Conservation (phyloP, 1,140 invertebrate species). For the Cyrtorhinus lividipennis region DNA sequence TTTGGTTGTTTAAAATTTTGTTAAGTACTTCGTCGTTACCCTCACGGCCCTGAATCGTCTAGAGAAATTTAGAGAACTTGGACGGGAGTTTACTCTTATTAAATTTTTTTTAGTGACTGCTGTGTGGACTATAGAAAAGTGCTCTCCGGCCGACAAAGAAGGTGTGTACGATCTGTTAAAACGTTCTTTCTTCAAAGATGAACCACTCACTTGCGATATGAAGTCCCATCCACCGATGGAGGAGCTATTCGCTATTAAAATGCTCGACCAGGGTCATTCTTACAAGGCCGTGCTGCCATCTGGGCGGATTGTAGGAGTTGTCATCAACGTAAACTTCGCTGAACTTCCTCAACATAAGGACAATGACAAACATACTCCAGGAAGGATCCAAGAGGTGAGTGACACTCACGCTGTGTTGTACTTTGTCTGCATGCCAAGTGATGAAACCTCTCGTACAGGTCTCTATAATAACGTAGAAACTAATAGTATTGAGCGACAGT, state of each 20-base stretch:
- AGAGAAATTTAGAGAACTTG: too few relatives aligned
- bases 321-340: not conserved
- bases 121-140: not conserved
- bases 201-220: not conserved
- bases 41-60: too few relatives aligned
- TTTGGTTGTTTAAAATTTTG: too few relatives aligned
- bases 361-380: not conserved
- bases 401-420: not conserved
- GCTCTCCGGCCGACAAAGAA: not conserved
- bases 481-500: too few relatives aligned
- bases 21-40: too few relatives aligned
- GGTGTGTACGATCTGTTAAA: constrained; percentile 5
- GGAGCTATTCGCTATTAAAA: not conserved
- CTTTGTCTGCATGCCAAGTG: too few relatives aligned
- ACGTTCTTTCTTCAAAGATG: not conserved
- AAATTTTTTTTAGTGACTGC: constrained; percentile 3
- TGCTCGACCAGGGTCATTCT: not conserved
- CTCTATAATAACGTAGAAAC: too few relatives aligned
- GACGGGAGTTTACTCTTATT: too few relatives aligned
- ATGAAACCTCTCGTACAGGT: too few relatives aligned
- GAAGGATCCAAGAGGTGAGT: not conserved
- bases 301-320: not conserved
- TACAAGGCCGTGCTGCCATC: not conserved
- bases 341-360: not conserved
- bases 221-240: not conserved